These are phyloP conservation scores for Raja brachyura DNA, from an alignment of 2,113 vertebrate species.

Conservation along the genomic window DNA sequence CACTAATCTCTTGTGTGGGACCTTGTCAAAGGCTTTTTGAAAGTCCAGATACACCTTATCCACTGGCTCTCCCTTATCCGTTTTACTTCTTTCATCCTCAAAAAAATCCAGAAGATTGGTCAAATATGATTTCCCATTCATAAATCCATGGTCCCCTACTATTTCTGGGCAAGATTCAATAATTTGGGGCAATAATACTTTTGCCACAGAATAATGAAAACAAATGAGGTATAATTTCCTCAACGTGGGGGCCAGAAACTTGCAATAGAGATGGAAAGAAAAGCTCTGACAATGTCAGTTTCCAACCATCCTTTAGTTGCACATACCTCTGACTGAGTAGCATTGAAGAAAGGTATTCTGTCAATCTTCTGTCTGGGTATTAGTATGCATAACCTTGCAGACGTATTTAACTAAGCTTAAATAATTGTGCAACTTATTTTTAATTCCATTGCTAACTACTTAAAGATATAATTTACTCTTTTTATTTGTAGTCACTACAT, in stretches of 20 bases:
- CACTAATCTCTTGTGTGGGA: no score
- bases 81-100: no score
- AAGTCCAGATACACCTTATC: no score
- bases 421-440: background rate
- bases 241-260: background rate
- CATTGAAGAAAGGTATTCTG: background rate
- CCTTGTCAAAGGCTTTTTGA: no score
- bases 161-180: background rate
- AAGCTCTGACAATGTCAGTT: background rate
- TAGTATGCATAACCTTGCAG: background rate
- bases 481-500: constrained; percentile 86
- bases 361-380: background rate
- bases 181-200: background rate
- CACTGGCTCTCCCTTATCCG: no score
- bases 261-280: background rate
- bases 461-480: background rate
- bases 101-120: no score
- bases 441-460: background rate
- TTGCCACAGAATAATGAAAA: background rate
- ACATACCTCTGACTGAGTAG: background rate
- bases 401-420: background rate
- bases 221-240: background rate
- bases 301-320: background rate
- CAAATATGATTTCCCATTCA: no score
- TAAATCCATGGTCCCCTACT: no score